phyloP scores from a whole-genome alignment of 2,888 invertebrate species.

The Drosophila atripex region DNA sequence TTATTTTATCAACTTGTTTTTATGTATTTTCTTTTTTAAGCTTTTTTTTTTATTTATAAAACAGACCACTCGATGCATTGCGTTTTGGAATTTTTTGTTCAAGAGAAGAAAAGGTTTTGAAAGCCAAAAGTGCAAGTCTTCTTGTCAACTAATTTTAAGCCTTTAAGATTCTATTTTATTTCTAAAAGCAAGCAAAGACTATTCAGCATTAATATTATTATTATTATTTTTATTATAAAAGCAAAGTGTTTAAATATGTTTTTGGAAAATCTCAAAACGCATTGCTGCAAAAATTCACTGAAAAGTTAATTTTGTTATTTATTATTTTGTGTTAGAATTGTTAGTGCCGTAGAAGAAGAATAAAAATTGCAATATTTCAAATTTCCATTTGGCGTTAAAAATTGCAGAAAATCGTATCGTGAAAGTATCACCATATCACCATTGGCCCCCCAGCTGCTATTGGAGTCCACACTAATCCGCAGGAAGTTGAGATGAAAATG shows the following conservation, averaged over 20 bases:
- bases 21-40: not conserved
- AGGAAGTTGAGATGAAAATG: not conserved
- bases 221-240: not conserved
- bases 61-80: not conserved
- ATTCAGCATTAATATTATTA: too few relatives aligned
- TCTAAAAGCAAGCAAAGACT: conserved; percentile 1
- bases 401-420: conserved; percentile 83
- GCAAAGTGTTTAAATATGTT: not conserved
- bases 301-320: conserved; percentile 20
- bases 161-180: not conserved
- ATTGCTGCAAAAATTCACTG: conserved; percentile 19
- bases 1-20: not conserved
- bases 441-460: too few relatives aligned
- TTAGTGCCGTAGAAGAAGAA: conserved; percentile 43
- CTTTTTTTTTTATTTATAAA: not conserved
- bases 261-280: conserved; percentile 18
- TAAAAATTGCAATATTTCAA: conserved; percentile 46
- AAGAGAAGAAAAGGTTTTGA: not conserved
- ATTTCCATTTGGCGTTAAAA: conserved; percentile 78
- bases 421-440: conserved; percentile 72
- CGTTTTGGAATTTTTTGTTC: not conserved
- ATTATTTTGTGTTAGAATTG: conserved; percentile 24
- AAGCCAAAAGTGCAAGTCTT: not conserved
- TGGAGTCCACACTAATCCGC: not conserved
- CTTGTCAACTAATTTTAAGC: not conserved